phyloP scores from a whole-genome alignment of 1,140 invertebrate species.

The Lordiphosa stackelbergi region DNA sequence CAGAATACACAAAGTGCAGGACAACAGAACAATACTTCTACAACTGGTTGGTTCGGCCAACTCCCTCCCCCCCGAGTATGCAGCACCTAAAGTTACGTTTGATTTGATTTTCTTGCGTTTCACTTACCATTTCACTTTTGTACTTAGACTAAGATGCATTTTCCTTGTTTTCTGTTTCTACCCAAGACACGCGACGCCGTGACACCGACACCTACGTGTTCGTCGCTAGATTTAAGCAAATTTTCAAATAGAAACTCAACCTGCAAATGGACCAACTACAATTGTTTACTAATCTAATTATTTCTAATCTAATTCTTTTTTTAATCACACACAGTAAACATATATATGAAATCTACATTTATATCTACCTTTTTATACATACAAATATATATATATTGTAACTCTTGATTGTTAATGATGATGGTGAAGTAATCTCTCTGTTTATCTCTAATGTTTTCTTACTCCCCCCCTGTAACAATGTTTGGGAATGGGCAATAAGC shows the following conservation, averaged over 20 bases:
- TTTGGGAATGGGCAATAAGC: slow-evolving; percentile 82
- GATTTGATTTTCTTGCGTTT: too few relatives aligned
- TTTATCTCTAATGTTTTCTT: slow-evolving; percentile 77
- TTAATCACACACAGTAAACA: slow-evolving; percentile 70
- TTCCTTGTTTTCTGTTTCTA: slow-evolving; percentile 2
- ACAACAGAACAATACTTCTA: too few relatives aligned
- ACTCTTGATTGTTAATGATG: slow-evolving; percentile 74
- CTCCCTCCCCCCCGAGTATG: too few relatives aligned
- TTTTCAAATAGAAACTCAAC: slow-evolving; percentile 34
- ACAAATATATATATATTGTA: slow-evolving; percentile 41
- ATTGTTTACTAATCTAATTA: slow-evolving; percentile 73
- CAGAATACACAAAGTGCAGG: too few relatives aligned
- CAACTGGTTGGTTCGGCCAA: too few relatives aligned
- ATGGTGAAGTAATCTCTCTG: slow-evolving; percentile 77
- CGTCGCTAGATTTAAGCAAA: slow-evolving; percentile 27
- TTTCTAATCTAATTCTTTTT: slow-evolving; percentile 69
- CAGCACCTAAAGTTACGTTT: too few relatives aligned
- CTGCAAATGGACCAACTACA: slow-evolving; percentile 29
- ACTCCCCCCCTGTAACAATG: slow-evolving; percentile 76
- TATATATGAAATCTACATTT: slow-evolving; percentile 12
- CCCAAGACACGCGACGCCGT: slow-evolving; percentile 13
- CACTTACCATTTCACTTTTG: too few relatives aligned
- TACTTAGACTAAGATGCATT: not conserved
- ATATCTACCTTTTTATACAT: slow-evolving; percentile 28
- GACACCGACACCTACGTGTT: slow-evolving; percentile 36